Percentiles rank a stretch among this genome's conserved stretches.
These are phyloP conservation scores for Acanthococcus lagerstroemiae DNA, from an alignment of 2,888 invertebrate genomes.

Conservation along the genomic window DNA sequence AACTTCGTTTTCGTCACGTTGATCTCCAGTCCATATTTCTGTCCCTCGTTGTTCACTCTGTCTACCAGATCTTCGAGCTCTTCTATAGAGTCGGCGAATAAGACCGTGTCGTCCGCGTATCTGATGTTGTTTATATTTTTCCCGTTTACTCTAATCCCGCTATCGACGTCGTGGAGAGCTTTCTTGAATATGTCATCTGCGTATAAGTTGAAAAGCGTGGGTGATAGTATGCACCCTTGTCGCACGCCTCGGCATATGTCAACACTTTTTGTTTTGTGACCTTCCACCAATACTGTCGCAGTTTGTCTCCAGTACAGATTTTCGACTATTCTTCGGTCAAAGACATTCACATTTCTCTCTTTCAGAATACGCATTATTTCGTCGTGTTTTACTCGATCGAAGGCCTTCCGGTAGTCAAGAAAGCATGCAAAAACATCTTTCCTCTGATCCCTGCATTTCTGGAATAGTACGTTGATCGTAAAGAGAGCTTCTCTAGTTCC, in stretches of 20 bases:
- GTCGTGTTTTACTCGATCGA: slow-evolving; percentile 33
- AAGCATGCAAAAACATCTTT: slow-evolving; percentile 26
- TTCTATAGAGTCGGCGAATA: neutral
- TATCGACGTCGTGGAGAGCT: neutral
- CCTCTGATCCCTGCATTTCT: no score
- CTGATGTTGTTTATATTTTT: slow-evolving; percentile 2
- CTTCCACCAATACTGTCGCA: slow-evolving; percentile 21
- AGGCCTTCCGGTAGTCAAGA: slow-evolving; percentile 36
- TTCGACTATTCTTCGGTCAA: slow-evolving; percentile 27
- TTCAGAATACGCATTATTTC: slow-evolving; percentile 33
- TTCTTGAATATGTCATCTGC: neutral
- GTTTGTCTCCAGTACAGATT: slow-evolving; percentile 31
- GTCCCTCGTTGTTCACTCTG: neutral
- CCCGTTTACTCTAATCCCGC: slow-evolving; percentile 5
- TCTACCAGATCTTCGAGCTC: slow-evolving; percentile 5
- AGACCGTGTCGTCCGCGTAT: slow-evolving; percentile 11
- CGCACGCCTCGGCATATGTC: slow-evolving; percentile 16
- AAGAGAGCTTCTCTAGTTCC: slow-evolving; percentile 32
- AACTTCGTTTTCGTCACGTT: slow-evolving; percentile 14
- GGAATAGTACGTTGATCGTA: slow-evolving; percentile 14
- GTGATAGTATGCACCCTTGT: slow-evolving; percentile 11
- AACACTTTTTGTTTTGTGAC: slow-evolving; percentile 19
- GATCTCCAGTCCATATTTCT: neutral
- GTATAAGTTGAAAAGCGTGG: slow-evolving; percentile 4
- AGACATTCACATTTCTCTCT: slow-evolving; percentile 19